phyloP scores from a whole-genome alignment of 2,797 vertebrate genomes.

The Thaleichthys pacificus region DNA sequence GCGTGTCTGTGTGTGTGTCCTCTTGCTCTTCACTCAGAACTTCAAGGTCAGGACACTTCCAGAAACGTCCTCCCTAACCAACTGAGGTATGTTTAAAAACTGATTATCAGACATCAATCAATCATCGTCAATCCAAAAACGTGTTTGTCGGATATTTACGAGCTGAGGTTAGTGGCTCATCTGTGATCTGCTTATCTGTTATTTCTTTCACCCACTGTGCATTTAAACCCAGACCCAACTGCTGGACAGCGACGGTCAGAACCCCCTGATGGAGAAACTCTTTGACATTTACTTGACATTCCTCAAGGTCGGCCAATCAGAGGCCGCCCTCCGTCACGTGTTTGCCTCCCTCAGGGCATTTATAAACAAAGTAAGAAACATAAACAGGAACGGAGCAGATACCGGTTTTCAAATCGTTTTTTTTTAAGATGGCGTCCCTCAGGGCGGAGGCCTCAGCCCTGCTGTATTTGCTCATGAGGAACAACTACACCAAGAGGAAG shows the following conservation, averaged over 20 bases:
- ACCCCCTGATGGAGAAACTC: constrained; percentile 93
- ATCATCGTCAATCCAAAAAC: too few relatives aligned
- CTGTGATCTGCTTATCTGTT: neutral
- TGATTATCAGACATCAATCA: neutral
- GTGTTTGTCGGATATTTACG: neutral
- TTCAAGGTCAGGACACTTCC: constrained; percentile 84
- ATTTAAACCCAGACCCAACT: constrained; percentile 83
- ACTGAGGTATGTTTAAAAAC: neutral
- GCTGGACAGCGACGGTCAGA: constrained; percentile 90
- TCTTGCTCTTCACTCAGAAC: constrained; percentile 88
- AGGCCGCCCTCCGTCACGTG: constrained; percentile 86
- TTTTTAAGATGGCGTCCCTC: constrained; percentile 81
- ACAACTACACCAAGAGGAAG: constrained; percentile 94
- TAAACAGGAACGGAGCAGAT: neutral
- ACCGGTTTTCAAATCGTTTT: neutral
- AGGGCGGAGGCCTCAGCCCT: constrained; percentile 90
- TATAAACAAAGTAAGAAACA: constrained; percentile 86
- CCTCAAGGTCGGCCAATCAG: constrained; percentile 90
- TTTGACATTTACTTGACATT: constrained; percentile 94
- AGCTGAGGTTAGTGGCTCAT: neutral
- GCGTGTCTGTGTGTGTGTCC: constrained; percentile 86
- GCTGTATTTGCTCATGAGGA: constrained; percentile 94
- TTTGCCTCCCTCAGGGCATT: constrained; percentile 91
- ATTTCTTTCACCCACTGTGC: neutral
- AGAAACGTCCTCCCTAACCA: neutral